Evolutionary conservation across 1,140 invertebrate genomes (phyloP), one percentile per base, ranked within the genome.

Genomic region (Zaprionus lachaisei): DNA sequence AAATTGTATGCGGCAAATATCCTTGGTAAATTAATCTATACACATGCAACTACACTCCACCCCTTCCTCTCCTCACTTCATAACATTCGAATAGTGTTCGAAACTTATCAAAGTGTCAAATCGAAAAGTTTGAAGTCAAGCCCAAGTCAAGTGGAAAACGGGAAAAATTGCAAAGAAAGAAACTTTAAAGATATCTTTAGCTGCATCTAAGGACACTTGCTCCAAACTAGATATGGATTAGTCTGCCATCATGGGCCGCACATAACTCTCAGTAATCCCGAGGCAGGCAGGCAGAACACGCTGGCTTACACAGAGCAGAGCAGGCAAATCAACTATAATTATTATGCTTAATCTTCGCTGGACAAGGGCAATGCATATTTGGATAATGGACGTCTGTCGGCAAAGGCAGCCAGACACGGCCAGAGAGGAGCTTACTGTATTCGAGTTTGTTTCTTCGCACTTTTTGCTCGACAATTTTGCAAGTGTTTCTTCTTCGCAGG

Each of bases 71-170:
- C 12, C 51, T 28, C 51, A 41, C 47, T 14, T 47, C 7, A 41
- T 41, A 41, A 15, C 7, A 11, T 22, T 20, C n/a, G 20, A 3
- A 12, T 9, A 49, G 6, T 44, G 38, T 44, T 11, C 44, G 54
- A 77, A 83, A 83, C 64, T 83, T 77, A 73, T 77, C 64, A 68
- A 73, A 61, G 77, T 80, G 66, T 80, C 77, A 77, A 83, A 83
- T 83, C 70, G 73, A 83, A 83, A 83, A 83, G 77, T 83, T 83
- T 83, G 83, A 77, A 58, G n/a, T n/a, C n/a, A n/a, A n/a, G 49
- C 62, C 60, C 68, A 68, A 61, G 28, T 67, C 37, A 61, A 81
- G 58, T 81, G 51, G 55, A 26, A 66, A 55, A 34, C 17, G 22
- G 38, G 62, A 67, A n/a, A 44, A 7, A 17, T 38, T 15, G 12